Percentiles rank a stretch among this genome's conserved stretches.
Evolutionary conservation across 1,140 invertebrate species (phyloP).

Genomic region (Ladona fulva): DNA sequence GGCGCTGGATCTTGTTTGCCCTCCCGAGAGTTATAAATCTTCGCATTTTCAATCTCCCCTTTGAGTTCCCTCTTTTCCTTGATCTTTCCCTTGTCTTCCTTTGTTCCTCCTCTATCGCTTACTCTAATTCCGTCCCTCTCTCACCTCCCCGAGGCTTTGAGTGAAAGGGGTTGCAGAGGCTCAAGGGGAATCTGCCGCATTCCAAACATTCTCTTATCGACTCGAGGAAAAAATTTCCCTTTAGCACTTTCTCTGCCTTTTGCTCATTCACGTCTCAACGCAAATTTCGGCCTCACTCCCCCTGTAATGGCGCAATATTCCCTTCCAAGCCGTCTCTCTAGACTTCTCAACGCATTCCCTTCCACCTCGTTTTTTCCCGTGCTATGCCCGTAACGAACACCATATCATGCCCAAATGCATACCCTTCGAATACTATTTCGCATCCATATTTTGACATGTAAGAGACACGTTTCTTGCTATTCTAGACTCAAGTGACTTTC

Average conservation of each 20-base stretch:
- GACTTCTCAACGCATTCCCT: background rate
- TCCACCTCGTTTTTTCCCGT: background rate
- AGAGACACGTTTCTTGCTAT: too few relatives aligned
- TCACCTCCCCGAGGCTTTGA: background rate
- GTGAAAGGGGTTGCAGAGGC: background rate
- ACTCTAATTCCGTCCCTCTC: background rate
- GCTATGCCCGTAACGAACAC: too few relatives aligned
- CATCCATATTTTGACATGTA: too few relatives aligned
- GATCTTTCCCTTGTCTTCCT: background rate
- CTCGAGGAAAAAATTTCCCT: background rate
- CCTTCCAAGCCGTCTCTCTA: too few relatives aligned
- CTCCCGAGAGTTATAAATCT: too few relatives aligned
- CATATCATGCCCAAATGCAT: too few relatives aligned
- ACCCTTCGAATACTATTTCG: too few relatives aligned
- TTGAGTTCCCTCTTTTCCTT: too few relatives aligned
- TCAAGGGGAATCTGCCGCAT: background rate
- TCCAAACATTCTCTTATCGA: background rate
- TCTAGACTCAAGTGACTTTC: too few relatives aligned
- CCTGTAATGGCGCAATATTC: too few relatives aligned
- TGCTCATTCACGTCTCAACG: background rate
- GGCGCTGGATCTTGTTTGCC: too few relatives aligned
- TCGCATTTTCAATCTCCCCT: too few relatives aligned
- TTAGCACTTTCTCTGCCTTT: background rate
- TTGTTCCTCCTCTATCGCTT: background rate
- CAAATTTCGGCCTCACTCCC: background rate